Percentiles rank a stretch among this genome's conserved stretches.
These are phyloP conservation scores for Parnassius apollo DNA, from an alignment of 2,888 invertebrate species.

Conservation along the genomic window DNA sequence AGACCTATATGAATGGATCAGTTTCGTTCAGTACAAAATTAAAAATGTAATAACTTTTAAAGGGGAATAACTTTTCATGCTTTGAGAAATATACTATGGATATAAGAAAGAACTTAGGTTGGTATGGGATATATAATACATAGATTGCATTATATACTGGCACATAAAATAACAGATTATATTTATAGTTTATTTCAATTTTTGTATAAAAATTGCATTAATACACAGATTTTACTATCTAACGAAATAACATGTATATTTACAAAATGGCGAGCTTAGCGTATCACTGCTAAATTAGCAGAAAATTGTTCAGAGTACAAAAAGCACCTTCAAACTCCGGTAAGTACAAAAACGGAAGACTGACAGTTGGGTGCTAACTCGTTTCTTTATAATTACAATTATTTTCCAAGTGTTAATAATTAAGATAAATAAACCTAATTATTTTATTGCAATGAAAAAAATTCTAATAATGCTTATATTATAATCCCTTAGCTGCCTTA, in stretches of 20 bases:
- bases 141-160: background rate
- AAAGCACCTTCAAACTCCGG: conserved; percentile 64
- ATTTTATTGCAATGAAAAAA: conserved; percentile 39
- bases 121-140: background rate
- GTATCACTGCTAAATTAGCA: conserved; percentile 46
- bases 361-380: conserved; percentile 47
- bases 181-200: conserved; percentile 74
- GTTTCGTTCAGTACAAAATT: too few species aligned
- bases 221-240: conserved; percentile 66
- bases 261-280: conserved; percentile 69
- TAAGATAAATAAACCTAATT: background rate
- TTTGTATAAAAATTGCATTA: conserved; percentile 79
- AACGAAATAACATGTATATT: conserved; percentile 62
- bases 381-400: conserved; percentile 34
- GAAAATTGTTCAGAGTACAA: conserved; percentile 43
- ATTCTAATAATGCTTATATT: conserved; percentile 27
- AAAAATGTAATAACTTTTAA: too few species aligned
- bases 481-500: conserved; percentile 29
- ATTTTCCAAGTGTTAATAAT: background rate
- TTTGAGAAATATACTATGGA: too few species aligned
- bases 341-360: conserved; percentile 77
- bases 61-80: too few species aligned
- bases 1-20: too few species aligned
- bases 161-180: conserved; percentile 33
- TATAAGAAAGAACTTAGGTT: too few species aligned